Evolutionary conservation across 2,113 vertebrate species (phyloP).

Genomic region (Acanthisitta chloris): DNA sequence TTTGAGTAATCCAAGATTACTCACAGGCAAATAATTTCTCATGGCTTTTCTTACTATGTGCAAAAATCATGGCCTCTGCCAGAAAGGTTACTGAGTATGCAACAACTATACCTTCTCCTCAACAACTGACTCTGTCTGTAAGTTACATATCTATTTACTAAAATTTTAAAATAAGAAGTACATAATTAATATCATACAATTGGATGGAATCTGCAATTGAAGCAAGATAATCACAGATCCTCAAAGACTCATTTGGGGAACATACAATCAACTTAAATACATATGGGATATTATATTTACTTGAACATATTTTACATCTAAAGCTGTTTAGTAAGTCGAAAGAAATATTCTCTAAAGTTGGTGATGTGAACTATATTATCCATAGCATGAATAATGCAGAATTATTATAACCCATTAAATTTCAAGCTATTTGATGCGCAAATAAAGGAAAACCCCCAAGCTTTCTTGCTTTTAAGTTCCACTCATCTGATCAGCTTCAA

Average conservation of each 20-base stretch:
- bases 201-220: neutral
- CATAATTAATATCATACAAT: neutral
- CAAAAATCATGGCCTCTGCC: neutral
- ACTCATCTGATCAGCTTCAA: neutral
- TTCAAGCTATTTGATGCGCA: neutral
- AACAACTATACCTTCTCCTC: neutral
- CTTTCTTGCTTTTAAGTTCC: neutral
- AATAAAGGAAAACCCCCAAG: neutral
- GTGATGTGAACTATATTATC: neutral
- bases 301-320: neutral
- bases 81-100: neutral
- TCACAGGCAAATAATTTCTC: neutral
- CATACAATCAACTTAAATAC: neutral
- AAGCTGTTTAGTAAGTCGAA: neutral
- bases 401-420: neutral
- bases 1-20: neutral
- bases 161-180: neutral
- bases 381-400: neutral
- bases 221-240: neutral
- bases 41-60: neutral
- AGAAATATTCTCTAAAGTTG: neutral
- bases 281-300: neutral
- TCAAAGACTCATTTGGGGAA: neutral
- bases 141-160: too few species aligned
- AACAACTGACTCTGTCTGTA: neutral